Evolutionary conservation across 2,797 vertebrate species (phyloP), one percentile per base, ranked within the genome.

Genomic region (Acrossocheilus wenchowensis): DNA sequence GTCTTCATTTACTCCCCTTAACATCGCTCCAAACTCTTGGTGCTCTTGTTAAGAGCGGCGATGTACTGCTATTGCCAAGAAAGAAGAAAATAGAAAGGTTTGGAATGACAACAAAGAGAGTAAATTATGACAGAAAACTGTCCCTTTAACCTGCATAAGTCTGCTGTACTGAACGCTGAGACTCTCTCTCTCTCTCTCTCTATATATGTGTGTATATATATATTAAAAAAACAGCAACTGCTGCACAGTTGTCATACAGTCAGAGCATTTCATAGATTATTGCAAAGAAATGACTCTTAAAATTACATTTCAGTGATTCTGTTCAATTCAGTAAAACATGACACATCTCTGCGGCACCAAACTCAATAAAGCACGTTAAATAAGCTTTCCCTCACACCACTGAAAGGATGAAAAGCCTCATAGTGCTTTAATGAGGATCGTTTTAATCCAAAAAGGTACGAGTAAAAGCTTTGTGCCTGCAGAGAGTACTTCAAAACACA

Each of bases 401-500:
- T 66, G 43, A 57, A 39, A 72, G 91, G 93, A 87, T 92, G 91
- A 93, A 93, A 91, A 91, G 92, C 52, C 48, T 82, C 89, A 69
- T 90, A 75, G 90, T 90, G 91, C 93, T 94, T 94, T 94, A 93
- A 94, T 89, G 90, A 86, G 92, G 88, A 92, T 92, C 90, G 84
- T 88, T 92, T 94, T 93, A 92, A 94, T 92, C 93, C 92, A 92
- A 93, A 93, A 91, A 64, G 43, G 91, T 90, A 91, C 89, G 90
- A 94, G 92, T 94, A 90, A 94, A 94, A 94, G 92, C 92, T 92
- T 87, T 87, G 89, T 88, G 79, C 90, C 86, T 82, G 90, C 90
- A 89, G 92, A 95, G 95, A 93, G 94, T 93, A 90, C 95, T 95
- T 93, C 91, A 95, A 88, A 92, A 90, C 87, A 78, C 83, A 57